These are phyloP conservation scores for Catocala nupta DNA, from an alignment of 2,888 invertebrate species.

Conservation along the genomic window DNA sequence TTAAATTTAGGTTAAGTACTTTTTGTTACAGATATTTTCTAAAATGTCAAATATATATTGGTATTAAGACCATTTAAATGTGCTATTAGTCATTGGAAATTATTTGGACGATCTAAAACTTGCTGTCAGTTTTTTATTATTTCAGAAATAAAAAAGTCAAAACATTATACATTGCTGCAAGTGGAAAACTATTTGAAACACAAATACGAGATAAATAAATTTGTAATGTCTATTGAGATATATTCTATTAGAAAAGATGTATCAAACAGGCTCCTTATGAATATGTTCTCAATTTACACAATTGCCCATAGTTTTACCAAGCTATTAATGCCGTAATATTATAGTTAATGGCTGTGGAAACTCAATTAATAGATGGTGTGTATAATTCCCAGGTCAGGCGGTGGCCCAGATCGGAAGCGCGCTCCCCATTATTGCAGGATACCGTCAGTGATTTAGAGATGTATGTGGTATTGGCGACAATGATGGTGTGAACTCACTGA, in stretches of 20 bases:
- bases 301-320: neutral
- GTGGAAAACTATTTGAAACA: no score
- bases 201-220: no score
- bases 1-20: no score
- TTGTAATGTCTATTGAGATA: no score
- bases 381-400: conserved; percentile 54
- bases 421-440: conserved; percentile 62
- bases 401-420: conserved; percentile 54
- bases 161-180: no score
- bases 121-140: neutral
- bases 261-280: no score
- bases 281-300: neutral
- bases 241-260: no score
- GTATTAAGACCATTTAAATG: no score
- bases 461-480: conserved; percentile 50
- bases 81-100: no score
- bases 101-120: neutral
- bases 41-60: no score
- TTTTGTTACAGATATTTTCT: no score
- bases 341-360: conserved; percentile 38
- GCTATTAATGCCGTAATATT: conserved; percentile 32
- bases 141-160: no score
- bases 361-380: conserved; percentile 60
- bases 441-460: conserved; percentile 68
- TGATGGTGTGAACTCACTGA: conserved; percentile 28